Conservation (phyloP, 2,113 vertebrate species). For the Crypturellus undulatus region DNA sequence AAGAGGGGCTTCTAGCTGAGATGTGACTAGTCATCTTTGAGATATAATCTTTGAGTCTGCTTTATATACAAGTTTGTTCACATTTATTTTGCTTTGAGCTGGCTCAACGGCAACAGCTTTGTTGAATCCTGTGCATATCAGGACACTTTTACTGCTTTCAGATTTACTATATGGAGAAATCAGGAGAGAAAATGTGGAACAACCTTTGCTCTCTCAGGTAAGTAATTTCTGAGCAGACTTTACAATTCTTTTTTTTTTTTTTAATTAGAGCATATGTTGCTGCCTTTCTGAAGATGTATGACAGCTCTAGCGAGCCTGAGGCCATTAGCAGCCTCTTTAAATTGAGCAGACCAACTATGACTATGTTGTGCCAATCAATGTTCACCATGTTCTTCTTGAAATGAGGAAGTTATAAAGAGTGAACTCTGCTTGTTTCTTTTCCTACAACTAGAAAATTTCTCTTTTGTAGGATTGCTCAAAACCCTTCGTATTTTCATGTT, state of each 20-base stretch:
- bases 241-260: neutral
- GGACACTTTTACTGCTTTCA: neutral
- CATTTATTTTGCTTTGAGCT: neutral
- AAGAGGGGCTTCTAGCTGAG: neutral
- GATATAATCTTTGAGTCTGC: neutral
- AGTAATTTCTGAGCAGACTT: neutral
- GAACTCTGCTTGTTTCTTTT: neutral
- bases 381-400: neutral
- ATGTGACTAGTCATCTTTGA: neutral
- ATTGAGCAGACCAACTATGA: neutral
- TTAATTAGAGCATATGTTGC: neutral
- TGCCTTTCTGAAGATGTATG: neutral
- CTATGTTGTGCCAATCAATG: neutral
- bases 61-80: neutral
- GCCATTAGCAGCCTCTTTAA: neutral
- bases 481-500: neutral
- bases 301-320: neutral
- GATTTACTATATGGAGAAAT: neutral
- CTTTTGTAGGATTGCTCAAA: neutral
- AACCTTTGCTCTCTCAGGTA: neutral
- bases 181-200: neutral
- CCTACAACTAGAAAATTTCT: neutral
- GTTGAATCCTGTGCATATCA: neutral
- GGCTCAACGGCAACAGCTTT: neutral
- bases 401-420: fast-evolving